phyloP scores from a whole-genome alignment of 2,113 vertebrate genomes.

The Brachypteracias leptosomus region DNA sequence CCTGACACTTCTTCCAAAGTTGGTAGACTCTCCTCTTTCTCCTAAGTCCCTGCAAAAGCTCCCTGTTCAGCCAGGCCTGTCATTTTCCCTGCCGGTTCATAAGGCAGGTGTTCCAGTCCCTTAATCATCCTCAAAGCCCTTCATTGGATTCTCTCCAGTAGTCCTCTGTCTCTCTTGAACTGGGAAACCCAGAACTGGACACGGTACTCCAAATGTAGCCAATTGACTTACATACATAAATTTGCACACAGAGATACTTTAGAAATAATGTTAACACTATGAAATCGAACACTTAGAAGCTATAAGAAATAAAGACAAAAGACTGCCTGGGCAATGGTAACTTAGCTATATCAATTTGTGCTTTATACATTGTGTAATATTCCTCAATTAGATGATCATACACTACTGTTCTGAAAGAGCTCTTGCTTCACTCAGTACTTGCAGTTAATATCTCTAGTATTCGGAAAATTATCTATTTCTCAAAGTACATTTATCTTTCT shows the following conservation, averaged over 20 bases:
- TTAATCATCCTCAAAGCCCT: too few relatives aligned
- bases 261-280: background rate
- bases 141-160: too few relatives aligned
- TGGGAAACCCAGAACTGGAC: too few relatives aligned
- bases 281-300: background rate
- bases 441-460: background rate
- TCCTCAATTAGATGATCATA: background rate
- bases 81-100: too few relatives aligned
- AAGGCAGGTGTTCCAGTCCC: too few relatives aligned
- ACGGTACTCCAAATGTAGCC: too few relatives aligned
- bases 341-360: background rate
- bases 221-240: background rate
- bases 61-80: too few relatives aligned
- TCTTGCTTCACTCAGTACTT: background rate
- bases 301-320: background rate
- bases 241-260: background rate
- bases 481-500: background rate
- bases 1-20: too few relatives aligned
- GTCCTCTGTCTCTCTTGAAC: too few relatives aligned
- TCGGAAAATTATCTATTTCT: background rate
- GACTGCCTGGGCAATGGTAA: background rate
- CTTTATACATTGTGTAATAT: background rate
- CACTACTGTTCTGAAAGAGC: background rate
- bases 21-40: too few relatives aligned
- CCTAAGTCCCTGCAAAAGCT: too few relatives aligned